Percentiles rank a stretch among this genome's conserved stretches.
Evolutionary conservation across 30 jellyfish, hydroid and myxozoan genomes (phyloP).

Genomic region (Nemopilema nomurai): DNA sequence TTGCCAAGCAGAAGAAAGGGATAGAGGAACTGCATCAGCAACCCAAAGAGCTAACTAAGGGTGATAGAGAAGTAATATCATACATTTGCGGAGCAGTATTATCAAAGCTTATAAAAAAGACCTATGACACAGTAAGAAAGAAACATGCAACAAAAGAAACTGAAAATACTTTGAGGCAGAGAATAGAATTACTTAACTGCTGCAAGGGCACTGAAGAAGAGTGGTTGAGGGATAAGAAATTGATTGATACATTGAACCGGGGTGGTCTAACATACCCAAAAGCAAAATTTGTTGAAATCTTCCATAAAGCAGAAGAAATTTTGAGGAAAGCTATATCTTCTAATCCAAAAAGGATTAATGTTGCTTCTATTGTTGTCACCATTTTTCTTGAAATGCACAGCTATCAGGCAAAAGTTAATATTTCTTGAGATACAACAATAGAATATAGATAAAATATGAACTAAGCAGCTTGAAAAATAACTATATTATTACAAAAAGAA

Average conservation of each 20-base stretch:
- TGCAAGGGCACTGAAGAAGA: constrained; percentile 20
- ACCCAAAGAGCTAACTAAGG: constrained; percentile 4
- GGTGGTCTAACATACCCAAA: constrained; percentile 37
- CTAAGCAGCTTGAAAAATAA: background rate
- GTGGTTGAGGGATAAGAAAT: background rate
- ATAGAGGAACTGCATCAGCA: constrained; percentile 4
- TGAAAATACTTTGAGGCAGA: background rate
- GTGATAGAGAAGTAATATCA: background rate
- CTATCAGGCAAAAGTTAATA: background rate
- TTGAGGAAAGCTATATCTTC: no score
- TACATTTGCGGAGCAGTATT: constrained; percentile 42
- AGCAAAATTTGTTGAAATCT: constrained; percentile 8
- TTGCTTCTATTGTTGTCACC: background rate
- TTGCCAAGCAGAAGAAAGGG: constrained; percentile 12
- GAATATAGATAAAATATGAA: background rate
- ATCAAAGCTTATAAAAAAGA: constrained; percentile 21
- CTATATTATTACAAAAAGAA: background rate
- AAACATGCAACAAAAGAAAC: background rate
- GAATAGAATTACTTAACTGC: constrained; percentile 29
- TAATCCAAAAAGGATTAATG: background rate
- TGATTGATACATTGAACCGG: constrained; percentile 25
- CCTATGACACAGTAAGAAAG: constrained; percentile 9
- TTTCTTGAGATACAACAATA: background rate
- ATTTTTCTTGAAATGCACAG: background rate
- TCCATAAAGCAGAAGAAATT: constrained; percentile 17